phyloP scores from a whole-genome alignment of 2,113 vertebrate genomes.

The Chamaetylas fuelleborni region DNA sequence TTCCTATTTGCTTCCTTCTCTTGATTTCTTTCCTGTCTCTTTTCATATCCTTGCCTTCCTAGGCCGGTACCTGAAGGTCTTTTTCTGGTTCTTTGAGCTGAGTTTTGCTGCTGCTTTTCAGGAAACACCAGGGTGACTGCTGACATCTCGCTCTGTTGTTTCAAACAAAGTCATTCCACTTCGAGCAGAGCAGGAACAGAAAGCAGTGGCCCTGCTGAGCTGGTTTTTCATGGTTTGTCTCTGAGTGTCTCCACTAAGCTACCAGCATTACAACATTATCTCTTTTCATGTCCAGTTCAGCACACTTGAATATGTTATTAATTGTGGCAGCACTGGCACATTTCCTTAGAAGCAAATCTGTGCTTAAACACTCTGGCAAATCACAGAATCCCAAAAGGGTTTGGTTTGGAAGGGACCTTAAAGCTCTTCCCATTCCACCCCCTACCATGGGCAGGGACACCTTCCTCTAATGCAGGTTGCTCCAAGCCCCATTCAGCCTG shows the following conservation, averaged over 20 bases:
- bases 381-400: not conserved
- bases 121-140: not conserved
- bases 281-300: not conserved
- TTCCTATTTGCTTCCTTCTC: not conserved
- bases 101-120: not conserved
- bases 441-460: not conserved
- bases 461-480: not conserved
- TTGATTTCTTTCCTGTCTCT: not conserved
- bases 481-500: not conserved
- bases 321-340: not conserved
- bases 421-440: not conserved
- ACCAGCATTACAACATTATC: not conserved
- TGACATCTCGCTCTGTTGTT: fast-evolving
- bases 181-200: not conserved
- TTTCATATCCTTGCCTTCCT: not conserved
- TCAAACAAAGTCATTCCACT: not conserved
- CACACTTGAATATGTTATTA: not conserved
- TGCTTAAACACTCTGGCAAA: not conserved
- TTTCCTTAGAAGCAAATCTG: not conserved
- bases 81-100: not conserved
- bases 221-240: not conserved
- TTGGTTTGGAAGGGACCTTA: not conserved
- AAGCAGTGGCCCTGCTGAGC: not conserved
- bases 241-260: not conserved
- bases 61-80: not conserved